These are phyloP conservation scores for Hycleus cichorii DNA, from an alignment of 1,140 invertebrate species.

Conservation along the genomic window DNA sequence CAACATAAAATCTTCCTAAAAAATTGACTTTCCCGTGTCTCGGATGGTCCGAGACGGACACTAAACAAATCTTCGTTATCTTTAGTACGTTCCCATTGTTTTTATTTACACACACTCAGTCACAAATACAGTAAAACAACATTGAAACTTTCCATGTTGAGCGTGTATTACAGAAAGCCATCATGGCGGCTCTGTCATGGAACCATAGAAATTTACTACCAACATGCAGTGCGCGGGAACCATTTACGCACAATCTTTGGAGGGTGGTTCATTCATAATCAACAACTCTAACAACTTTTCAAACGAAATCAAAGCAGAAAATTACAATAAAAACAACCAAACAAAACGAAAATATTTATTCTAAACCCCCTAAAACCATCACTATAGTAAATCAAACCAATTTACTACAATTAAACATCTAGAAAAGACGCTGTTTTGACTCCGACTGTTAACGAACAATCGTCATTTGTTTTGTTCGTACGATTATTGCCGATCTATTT, in stretches of 20 bases:
- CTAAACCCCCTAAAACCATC: background rate
- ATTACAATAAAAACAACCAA: background rate
- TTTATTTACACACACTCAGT: constrained; percentile 60
- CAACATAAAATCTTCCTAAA: constrained; percentile 54
- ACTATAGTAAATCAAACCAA: constrained; percentile 1
- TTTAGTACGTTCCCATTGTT: constrained; percentile 61
- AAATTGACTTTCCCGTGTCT: constrained; percentile 49
- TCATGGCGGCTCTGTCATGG: constrained; percentile 61
- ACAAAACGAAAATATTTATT: background rate
- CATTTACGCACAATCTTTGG: constrained; percentile 43
- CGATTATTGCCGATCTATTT: constrained; percentile 6
- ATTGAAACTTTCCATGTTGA: constrained; percentile 58
- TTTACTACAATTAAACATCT: background rate
- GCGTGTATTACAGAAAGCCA: constrained; percentile 59
- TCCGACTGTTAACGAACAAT: background rate
- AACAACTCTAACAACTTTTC: background rate
- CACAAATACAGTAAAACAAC: constrained; percentile 62
- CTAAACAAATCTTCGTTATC: constrained; percentile 50
- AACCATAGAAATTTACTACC: constrained; percentile 56
- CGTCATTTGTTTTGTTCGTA: background rate
- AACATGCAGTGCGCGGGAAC: constrained; percentile 51
- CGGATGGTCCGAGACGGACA: constrained; percentile 56
- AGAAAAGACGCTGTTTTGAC: constrained; percentile 8
- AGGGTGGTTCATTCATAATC: constrained; percentile 34
- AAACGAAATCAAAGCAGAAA: background rate